These are phyloP conservation scores for Halcyon malimbica DNA, from an alignment of 2,113 vertebrate species.

Conservation along the genomic window DNA sequence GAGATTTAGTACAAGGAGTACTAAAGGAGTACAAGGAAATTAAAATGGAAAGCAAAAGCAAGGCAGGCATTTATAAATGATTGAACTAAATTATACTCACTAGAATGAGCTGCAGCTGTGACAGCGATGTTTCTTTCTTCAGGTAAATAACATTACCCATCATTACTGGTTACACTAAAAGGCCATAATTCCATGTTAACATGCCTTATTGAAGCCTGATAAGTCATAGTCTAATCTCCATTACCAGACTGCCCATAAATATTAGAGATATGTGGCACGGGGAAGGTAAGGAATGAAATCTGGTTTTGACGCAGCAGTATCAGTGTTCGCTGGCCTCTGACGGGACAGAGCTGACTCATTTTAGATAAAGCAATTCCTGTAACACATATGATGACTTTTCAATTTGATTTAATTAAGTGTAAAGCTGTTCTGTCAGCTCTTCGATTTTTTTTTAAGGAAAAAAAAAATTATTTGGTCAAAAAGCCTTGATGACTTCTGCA, in stretches of 20 bases:
- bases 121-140: constrained; percentile 41
- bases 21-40: constrained; percentile 34
- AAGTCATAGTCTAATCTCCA: constrained; percentile 39
- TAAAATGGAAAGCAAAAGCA: constrained; percentile 47
- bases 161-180: constrained; percentile 41
- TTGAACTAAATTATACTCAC: constrained; percentile 49
- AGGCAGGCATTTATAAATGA: constrained; percentile 63
- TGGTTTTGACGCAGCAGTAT: constrained; percentile 5
- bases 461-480: neutral
- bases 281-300: constrained; percentile 11
- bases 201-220: constrained; percentile 35
- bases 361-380: neutral
- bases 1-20: constrained; percentile 29
- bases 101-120: constrained; percentile 43
- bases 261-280: neutral
- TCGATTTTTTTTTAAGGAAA: neutral
- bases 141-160: constrained; percentile 65
- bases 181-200: constrained; percentile 48
- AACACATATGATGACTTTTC: neutral
- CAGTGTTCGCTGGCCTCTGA: neutral
- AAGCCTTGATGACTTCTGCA: neutral
- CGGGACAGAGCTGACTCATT: neutral
- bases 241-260: constrained; percentile 48
- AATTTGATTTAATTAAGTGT: neutral
- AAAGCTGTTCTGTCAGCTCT: neutral